Base-by-base conservation (phyloP, 2,113 vertebrate species). In the Chloropsis hardwickii region DNA sequence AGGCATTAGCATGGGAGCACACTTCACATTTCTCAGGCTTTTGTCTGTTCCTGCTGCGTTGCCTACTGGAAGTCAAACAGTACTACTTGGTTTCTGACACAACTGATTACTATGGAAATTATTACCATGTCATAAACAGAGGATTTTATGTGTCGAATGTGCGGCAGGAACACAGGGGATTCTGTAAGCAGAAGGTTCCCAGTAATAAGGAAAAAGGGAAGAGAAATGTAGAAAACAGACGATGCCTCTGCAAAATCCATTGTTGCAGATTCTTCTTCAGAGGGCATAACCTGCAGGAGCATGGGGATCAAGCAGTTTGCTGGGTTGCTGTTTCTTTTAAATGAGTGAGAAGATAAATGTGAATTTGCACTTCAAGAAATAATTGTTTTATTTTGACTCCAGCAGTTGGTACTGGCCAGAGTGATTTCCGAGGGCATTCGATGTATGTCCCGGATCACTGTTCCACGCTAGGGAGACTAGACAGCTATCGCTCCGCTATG, bases 371-470 rank as follows among this genome's bases (percentile, higher is more conserved):
- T 96, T 88, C 82, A 67, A 79, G 70, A 96, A 95, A 95, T 97
- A 97, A 94, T 81, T 81, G 6, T 96, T 97, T 93, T 97, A 64
- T 96, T 98, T 98, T 94, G 91, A 94, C 92, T 96, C 96, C 97
- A 98, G 95, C 98, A 97, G 97, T 98, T 57, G 98, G 96, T 79
- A 95, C 97, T 93, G 98, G 98, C 97, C 98, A 98, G 8, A 98
- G 98, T 86, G 99, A 99, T 69, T 97, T 98, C 29, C 98, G 98
- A 56, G 98, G 98, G 11, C 98, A 98, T 95, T 99, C 98, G 5
- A 97, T 98, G 97, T 98, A 98, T 97, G 93, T 98, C 92, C 98
- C 99, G 5, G 99, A 99, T 73, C 98, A 98, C 95, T 99, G 97
- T 97, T 98, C 98, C 45, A 99, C 99, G 1, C 95, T 99, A 91